phyloP scores from a whole-genome alignment of 2,113 vertebrate genomes.

The Eonycteris spelaea region DNA sequence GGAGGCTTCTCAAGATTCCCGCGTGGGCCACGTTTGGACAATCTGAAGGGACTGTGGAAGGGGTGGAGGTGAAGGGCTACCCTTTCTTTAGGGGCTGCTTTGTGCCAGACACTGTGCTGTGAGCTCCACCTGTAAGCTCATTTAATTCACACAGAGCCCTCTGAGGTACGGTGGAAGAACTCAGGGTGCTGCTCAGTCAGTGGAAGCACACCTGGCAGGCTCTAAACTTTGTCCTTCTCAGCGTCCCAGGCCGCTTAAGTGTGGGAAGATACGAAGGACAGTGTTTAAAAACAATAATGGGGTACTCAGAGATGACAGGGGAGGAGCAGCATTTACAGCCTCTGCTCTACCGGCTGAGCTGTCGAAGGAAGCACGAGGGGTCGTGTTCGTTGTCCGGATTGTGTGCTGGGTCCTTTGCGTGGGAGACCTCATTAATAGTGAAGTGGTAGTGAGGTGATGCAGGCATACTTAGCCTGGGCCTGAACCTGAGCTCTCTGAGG shows the following conservation, averaged over 20 bases:
- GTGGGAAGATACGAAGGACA: background rate
- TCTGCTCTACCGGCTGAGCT: conserved; percentile 91
- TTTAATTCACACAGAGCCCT: background rate
- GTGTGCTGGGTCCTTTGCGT: background rate
- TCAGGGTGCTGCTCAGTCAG: background rate
- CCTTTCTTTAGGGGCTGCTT: background rate
- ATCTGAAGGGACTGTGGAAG: background rate
- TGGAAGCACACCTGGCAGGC: background rate
- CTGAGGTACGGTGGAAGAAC: background rate
- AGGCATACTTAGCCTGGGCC: background rate
- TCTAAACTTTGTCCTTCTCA: background rate
- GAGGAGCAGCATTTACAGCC: conserved; percentile 81
- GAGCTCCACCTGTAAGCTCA: background rate
- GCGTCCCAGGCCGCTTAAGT: background rate
- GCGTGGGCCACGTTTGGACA: background rate
- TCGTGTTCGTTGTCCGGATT: background rate
- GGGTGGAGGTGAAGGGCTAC: background rate
- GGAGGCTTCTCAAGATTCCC: background rate
- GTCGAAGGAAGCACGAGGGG: conserved; percentile 80
- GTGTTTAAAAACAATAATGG: background rate
- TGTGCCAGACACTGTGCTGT: background rate
- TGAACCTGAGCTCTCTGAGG: background rate
- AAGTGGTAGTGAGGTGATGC: no score
- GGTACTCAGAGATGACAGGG: background rate
- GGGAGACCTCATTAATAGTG: background rate